Evolutionary conservation across 2,888 invertebrate species (phyloP).

Genomic region (Agelastica alni): DNA sequence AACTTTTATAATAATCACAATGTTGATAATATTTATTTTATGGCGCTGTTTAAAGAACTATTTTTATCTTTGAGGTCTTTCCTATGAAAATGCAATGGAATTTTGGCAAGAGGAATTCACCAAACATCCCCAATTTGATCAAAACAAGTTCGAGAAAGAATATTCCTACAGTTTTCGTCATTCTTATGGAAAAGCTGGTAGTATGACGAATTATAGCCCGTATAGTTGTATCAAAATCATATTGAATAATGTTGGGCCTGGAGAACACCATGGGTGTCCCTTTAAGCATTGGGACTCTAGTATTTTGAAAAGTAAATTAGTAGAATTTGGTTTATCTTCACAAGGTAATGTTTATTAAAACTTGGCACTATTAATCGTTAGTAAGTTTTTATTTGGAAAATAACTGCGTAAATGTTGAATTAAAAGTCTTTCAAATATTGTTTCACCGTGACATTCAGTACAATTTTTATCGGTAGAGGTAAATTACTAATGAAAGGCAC

Average conservation of each 20-base stretch:
- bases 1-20: too few relatives aligned
- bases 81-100: slow-evolving; percentile 83
- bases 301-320: slow-evolving; percentile 73
- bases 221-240: slow-evolving; percentile 93
- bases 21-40: too few relatives aligned
- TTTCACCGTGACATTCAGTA: neutral
- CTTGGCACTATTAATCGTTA: too few relatives aligned
- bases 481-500: too few relatives aligned
- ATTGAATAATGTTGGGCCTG: slow-evolving; percentile 70
- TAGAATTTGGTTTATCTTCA: slow-evolving; percentile 66
- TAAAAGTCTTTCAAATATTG: too few relatives aligned
- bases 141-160: slow-evolving; percentile 88
- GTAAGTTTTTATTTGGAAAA: too few relatives aligned
- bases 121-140: slow-evolving; percentile 70
- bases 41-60: too few relatives aligned
- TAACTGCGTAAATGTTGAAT: too few relatives aligned
- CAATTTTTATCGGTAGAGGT: too few relatives aligned
- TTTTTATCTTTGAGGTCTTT: slow-evolving; percentile 65
- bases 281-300: slow-evolving; percentile 79
- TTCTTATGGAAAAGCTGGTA: slow-evolving; percentile 95
- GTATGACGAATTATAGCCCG: slow-evolving; percentile 84
- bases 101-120: slow-evolving; percentile 94
- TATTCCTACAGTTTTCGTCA: slow-evolving; percentile 92
- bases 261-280: slow-evolving; percentile 93
- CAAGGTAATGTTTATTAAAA: slow-evolving; percentile 63